A percentile compares a stretch with the other conserved stretches of the same genome.
Conservation (phyloP, 2,797 vertebrate genomes). For the Rhadinocentrus ornatus region DNA sequence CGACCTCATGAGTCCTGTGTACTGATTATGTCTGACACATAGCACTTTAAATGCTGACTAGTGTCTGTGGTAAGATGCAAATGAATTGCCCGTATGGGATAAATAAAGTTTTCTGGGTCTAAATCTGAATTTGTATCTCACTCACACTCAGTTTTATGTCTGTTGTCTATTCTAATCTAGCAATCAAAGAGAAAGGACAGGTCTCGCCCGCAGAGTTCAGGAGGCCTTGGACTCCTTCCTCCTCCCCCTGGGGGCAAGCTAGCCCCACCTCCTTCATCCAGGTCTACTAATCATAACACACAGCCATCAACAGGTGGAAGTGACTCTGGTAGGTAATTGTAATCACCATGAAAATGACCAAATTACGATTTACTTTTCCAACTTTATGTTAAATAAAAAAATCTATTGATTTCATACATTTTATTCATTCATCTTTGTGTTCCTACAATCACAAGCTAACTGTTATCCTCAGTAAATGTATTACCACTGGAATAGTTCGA, state of each 20-base stretch:
- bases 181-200: slow-evolving; percentile 91
- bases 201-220: slow-evolving; percentile 84
- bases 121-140: neutral
- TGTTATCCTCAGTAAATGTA: neutral
- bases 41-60: no score
- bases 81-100: no score
- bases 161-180: slow-evolving; percentile 57
- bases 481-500: neutral
- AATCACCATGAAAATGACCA: neutral
- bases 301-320: slow-evolving; percentile 60
- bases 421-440: no score
- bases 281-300: slow-evolving; percentile 77
- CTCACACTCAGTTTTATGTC: neutral
- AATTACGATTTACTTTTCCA: neutral
- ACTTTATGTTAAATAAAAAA: neutral
- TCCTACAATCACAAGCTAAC: neutral
- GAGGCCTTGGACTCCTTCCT: slow-evolving; percentile 89
- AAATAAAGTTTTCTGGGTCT: no score
- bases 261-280: slow-evolving; percentile 79
- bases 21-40: no score
- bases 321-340: slow-evolving; percentile 68
- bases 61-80: no score
- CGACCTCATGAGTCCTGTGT: no score
- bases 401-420: no score
- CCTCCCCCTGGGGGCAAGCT: slow-evolving; percentile 92